Conservation (phyloP, 2,113 vertebrate genomes). For the Cairina moschata region DNA sequence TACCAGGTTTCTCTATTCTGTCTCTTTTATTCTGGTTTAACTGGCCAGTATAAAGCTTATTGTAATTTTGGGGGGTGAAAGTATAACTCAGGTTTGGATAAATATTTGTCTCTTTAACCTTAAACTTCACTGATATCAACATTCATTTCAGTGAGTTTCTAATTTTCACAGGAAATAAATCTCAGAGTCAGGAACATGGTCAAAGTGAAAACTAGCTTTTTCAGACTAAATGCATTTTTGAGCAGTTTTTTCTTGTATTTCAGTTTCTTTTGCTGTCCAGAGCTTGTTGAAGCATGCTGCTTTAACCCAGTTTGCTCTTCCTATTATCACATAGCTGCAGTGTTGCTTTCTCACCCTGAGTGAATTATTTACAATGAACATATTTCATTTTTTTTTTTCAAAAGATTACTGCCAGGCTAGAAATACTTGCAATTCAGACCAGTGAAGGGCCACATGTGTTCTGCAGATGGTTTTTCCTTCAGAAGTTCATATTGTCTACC, state of each 20-base stretch:
- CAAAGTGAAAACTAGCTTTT: neutral
- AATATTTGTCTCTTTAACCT: neutral
- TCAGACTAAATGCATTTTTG: neutral
- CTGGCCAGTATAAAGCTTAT: neutral
- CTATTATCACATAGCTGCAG: neutral
- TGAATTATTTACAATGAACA: slow-evolving; percentile 17
- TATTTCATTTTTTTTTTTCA: neutral
- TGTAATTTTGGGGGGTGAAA: neutral
- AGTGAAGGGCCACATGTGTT: neutral
- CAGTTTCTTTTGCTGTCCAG: rapidly evolving
- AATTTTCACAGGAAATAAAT: neutral
- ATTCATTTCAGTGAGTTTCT: neutral
- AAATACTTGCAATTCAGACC: neutral
- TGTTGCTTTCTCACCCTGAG: neutral
- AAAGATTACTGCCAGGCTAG: neutral
- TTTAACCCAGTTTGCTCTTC: neutral
- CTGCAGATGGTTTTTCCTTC: neutral
- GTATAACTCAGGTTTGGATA: neutral
- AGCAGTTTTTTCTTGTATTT: neutral
- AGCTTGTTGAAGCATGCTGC: neutral
- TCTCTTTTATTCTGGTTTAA: neutral
- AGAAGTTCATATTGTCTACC: neutral
- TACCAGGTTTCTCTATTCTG: neutral
- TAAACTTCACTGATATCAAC: neutral
- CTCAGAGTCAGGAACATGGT: neutral